A percentile compares a stretch with the other conserved stretches of the same genome.
Evolutionary conservation across 2,113 vertebrate genomes (phyloP).

Genomic region (Pomatostomus ruficeps): DNA sequence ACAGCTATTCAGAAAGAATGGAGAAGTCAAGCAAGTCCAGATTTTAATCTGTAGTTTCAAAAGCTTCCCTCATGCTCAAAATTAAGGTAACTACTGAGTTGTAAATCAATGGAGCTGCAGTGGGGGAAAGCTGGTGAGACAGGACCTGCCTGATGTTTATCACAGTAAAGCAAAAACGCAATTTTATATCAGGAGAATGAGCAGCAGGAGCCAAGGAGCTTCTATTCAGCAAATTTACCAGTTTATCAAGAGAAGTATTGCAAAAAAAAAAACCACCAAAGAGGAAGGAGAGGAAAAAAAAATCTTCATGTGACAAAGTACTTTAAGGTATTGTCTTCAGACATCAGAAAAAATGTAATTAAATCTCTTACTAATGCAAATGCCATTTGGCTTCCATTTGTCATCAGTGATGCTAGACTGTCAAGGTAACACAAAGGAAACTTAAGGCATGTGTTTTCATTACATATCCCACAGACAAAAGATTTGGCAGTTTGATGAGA

Average conservation of each 20-base stretch:
- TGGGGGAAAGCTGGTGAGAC: neutral
- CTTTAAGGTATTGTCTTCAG: neutral
- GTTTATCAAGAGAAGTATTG: neutral
- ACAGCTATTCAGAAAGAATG: slow-evolving; percentile 2
- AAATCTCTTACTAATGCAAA: neutral
- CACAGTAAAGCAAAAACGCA: neutral
- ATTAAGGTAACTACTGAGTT: neutral
- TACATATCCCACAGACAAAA: neutral
- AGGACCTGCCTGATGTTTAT: neutral
- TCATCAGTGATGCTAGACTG: neutral
- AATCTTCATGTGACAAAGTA: neutral
- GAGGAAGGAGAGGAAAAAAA: neutral
- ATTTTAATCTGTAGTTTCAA: neutral
- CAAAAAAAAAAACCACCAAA: neutral
- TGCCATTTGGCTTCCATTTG: neutral
- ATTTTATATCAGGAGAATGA: neutral
- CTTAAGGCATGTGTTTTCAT: neutral
- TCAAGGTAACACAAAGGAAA: neutral
- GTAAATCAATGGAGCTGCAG: neutral
- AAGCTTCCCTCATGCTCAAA: neutral
- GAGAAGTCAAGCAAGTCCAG: neutral
- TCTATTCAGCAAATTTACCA: neutral
- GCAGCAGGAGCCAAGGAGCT: neutral
- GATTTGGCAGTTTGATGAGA: neutral
- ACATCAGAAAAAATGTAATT: neutral